A percentile compares a stretch with the other conserved stretches of the same genome.
Evolutionary conservation across 2,113 vertebrate genomes (phyloP).

Genomic region (Fulica atra): DNA sequence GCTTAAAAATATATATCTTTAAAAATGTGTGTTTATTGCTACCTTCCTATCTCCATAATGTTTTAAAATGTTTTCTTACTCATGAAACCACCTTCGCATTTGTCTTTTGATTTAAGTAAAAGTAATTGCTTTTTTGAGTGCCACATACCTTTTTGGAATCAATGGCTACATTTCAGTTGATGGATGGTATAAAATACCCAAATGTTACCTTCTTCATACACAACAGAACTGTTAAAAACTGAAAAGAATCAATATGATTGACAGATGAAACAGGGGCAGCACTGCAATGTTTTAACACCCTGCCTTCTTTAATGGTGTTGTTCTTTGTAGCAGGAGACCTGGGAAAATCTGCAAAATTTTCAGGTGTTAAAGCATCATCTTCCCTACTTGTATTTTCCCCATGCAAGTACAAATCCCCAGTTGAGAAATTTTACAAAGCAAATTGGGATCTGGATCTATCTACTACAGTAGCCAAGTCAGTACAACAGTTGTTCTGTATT

Average conservation of each 20-base stretch:
- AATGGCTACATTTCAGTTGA: constrained; percentile 53
- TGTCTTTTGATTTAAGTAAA: constrained; percentile 64
- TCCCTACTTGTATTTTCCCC: not conserved
- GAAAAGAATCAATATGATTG: constrained; percentile 56
- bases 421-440: not conserved
- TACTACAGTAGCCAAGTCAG: not conserved
- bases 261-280: constrained; percentile 22
- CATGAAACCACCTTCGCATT: constrained; percentile 47
- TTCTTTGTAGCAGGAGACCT: not conserved
- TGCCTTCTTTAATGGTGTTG: constrained; percentile 13
- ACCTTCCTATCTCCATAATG: constrained; percentile 4
- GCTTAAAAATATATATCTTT: constrained; percentile 64
- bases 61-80: constrained; percentile 46
- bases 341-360: not conserved
- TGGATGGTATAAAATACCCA: constrained; percentile 61
- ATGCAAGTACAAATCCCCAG: not conserved
- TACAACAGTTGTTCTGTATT: not conserved
- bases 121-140: constrained; percentile 70
- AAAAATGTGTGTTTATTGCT: constrained; percentile 30
- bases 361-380: not conserved
- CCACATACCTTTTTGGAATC: constrained; percentile 63
- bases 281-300: constrained; percentile 30
- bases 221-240: constrained; percentile 57
- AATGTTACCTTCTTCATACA: constrained; percentile 55
- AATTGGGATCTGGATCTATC: not conserved